These are phyloP conservation scores for Agrochola lota DNA, from an alignment of 2,888 invertebrate species.

Conservation along the genomic window DNA sequence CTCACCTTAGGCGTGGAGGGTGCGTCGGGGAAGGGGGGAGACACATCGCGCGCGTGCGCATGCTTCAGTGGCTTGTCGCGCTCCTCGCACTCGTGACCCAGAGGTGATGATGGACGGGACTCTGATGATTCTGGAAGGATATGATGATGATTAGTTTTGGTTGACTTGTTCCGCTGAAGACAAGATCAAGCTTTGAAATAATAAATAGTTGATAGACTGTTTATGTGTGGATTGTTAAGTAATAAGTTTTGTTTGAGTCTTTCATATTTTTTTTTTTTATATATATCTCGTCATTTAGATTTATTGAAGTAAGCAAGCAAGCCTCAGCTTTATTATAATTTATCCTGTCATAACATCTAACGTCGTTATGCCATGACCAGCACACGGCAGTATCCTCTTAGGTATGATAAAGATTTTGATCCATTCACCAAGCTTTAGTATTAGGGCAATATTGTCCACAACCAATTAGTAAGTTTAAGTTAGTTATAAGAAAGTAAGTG, in stretches of 20 bases:
- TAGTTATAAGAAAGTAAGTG: slow-evolving; percentile 34
- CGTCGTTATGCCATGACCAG: not conserved
- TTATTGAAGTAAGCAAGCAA: no score
- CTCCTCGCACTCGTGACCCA: slow-evolving; percentile 57
- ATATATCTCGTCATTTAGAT: no score
- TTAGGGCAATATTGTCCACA: not conserved
- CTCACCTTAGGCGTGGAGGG: slow-evolving; percentile 92
- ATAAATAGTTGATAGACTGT: not conserved
- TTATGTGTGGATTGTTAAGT: slow-evolving; percentile 13
- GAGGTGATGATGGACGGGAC: slow-evolving; percentile 53
- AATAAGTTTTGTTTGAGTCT: no score
- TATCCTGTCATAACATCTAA: no score
- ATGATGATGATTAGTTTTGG: not conserved
- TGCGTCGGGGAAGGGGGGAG: slow-evolving; percentile 91
- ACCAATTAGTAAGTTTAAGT: slow-evolving; percentile 1
- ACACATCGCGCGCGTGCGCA: slow-evolving; percentile 85
- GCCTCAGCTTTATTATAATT: no score
- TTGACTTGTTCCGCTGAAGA: not conserved
- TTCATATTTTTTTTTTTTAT: no score
- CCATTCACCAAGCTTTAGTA: not conserved
- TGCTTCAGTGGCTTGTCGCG: slow-evolving; percentile 84
- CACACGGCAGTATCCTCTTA: not conserved
- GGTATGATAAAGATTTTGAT: not conserved
- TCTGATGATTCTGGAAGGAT: slow-evolving; percentile 57
- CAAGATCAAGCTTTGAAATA: not conserved